Conservation (phyloP, 2,113 vertebrate species). For the Panthera uncia region DNA sequence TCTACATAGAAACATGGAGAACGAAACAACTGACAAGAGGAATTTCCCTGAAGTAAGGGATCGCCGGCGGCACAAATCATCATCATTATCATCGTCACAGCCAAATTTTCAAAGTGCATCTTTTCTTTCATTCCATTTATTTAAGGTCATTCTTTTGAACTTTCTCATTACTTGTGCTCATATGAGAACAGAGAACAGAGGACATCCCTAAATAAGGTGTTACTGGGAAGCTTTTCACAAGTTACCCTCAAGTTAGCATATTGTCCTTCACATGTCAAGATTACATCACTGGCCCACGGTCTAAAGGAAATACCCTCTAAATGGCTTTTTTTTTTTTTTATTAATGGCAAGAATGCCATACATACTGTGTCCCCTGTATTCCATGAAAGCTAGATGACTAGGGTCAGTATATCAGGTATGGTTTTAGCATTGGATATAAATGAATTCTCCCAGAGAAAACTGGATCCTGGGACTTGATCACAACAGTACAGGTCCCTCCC, state of each 20-base stretch:
- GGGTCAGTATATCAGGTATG: neutral
- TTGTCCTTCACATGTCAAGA: neutral
- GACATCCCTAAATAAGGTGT: neutral
- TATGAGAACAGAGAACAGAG: neutral
- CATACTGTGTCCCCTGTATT: neutral
- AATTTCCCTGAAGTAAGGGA: neutral
- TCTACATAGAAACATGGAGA: neutral
- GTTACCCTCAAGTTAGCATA: neutral
- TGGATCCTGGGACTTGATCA: neutral
- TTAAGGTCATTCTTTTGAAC: neutral
- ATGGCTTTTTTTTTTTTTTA: neutral
- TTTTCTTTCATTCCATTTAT: conserved; percentile 14
- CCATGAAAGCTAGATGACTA: neutral
- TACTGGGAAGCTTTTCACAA: neutral
- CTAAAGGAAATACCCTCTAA: conserved; percentile 14
- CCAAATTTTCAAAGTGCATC: neutral
- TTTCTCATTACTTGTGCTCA: neutral
- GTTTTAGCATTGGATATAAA: neutral
- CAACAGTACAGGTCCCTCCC: neutral
- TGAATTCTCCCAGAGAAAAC: neutral
- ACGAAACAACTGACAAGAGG: neutral
- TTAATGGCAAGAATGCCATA: neutral
- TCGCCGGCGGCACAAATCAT: neutral
- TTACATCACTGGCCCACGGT: neutral
- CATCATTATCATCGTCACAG: neutral